Evolutionary conservation across 2,888 invertebrate genomes (phyloP).

Genomic region (Drosophila merina): DNA sequence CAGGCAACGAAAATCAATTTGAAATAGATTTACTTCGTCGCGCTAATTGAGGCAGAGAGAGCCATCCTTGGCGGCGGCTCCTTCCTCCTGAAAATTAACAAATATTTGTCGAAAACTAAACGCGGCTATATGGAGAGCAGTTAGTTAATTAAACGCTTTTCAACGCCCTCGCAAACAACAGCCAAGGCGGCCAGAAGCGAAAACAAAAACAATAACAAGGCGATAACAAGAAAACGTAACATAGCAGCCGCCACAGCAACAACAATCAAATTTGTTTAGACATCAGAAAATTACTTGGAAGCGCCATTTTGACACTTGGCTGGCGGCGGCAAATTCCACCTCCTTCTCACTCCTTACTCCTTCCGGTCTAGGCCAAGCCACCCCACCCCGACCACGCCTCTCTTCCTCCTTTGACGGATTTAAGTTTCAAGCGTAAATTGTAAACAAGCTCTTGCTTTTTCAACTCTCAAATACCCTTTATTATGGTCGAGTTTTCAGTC

Average conservation of each 20-base stretch:
- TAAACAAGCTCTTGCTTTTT: conserved; percentile 17
- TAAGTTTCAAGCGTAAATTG: conserved; percentile 32
- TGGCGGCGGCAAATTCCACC: conserved; percentile 45
- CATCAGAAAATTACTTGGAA: conserved; percentile 70
- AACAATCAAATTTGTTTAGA: conserved; percentile 48
- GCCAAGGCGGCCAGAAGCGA: background rate
- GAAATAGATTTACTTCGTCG: conserved; percentile 69
- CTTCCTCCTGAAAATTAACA: conserved; percentile 58
- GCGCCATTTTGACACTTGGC: conserved; percentile 72
- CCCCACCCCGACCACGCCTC: background rate
- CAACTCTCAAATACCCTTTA: conserved; percentile 7
- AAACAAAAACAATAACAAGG: conserved; percentile 24
- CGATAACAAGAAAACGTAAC: conserved; percentile 27
- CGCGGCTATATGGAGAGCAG: conserved; percentile 28
- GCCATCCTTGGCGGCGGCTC: background rate
- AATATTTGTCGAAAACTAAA: conserved; percentile 70
- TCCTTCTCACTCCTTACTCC: background rate
- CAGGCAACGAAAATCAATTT: conserved; percentile 76
- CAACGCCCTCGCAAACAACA: conserved; percentile 9
- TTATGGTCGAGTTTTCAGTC: no score
- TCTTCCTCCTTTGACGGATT: conserved; percentile 35
- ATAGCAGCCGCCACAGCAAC: conserved; percentile 8
- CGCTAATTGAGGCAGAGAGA: conserved; percentile 70
- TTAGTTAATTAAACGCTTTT: conserved; percentile 45
- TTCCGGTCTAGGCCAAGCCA: background rate